Base-by-base conservation (phyloP, 2,888 invertebrate genomes). In the Aethes cnicana region DNA sequence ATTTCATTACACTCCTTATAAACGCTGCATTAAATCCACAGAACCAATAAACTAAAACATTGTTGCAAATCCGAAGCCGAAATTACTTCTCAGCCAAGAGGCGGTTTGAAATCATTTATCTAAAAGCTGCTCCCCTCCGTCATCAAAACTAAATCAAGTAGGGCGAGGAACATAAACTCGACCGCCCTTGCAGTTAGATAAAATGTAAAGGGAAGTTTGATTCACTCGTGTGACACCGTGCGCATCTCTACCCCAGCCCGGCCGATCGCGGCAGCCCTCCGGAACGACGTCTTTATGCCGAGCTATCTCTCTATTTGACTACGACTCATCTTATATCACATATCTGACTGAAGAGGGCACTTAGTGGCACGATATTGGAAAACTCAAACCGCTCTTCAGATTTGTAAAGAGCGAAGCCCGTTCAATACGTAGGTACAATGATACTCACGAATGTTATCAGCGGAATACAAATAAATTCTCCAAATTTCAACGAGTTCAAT, bases 131-230 rank as follows among this genome's bases (percentile, higher is more conserved):
- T 77, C 83, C 87, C 83, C 81, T 78, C 79, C 75, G 80, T 83
- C 78, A 88, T 88, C 86, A 88, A 86, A 88, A 85, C 85, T 83
- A 82, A 82, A 88, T 88, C 86, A 87, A 86, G 81, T 74, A 82
- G 82, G 86, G 83, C 73, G 79, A 79, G 72, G 80, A 77, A 76
- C 81, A 84, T 87, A 85, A 87, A 85, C 79, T 77, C 81, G 72
- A 80, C 87, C 87, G 74, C 85, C 87, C 86, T 84, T 75, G 79
- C 84, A 84, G 80, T 87, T 76, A 84, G 80, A 86, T 86, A 85
- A 84, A 88, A 86, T 81, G 79, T 82, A 76, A 81, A 83, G 81
- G 81, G 83, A 81, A 81, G 78, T 87, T 85, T 83, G 84, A 87
- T 85, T 87, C 84, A 88, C 80, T 86, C 75, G 72, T 72, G 74